These are phyloP conservation scores for Xyrichtys novacula DNA, from an alignment of 2,797 vertebrate genomes.

Conservation along the genomic window DNA sequence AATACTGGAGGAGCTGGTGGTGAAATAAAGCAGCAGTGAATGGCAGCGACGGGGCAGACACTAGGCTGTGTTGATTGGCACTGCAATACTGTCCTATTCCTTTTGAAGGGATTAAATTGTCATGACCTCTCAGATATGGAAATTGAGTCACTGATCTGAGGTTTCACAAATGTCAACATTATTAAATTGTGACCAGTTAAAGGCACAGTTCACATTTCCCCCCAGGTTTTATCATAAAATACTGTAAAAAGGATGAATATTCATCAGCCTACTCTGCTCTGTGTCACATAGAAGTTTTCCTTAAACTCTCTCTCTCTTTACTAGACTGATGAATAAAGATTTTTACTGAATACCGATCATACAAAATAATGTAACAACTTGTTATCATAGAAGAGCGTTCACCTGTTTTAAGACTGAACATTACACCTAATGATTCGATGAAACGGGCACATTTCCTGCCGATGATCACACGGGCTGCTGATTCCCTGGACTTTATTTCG, in stretches of 20 bases:
- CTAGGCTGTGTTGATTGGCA: constrained; percentile 70
- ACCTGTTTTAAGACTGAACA: neutral
- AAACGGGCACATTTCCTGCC: constrained; percentile 12
- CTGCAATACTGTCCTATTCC: constrained; percentile 74
- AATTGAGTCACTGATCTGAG: constrained; percentile 77
- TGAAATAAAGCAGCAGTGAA: constrained; percentile 49
- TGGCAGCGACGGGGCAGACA: constrained; percentile 42
- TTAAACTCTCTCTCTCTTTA: neutral
- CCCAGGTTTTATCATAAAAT: constrained; percentile 6
- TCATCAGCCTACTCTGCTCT: neutral
- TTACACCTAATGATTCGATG: constrained; percentile 3
- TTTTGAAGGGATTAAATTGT: constrained; percentile 85
- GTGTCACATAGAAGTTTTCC: neutral
- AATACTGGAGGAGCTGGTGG: constrained; percentile 10
- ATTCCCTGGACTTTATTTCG: constrained; percentile 41
- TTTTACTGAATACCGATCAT: neutral
- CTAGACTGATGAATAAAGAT: neutral
- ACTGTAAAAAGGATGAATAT: neutral
- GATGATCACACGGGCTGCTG: constrained; percentile 26
- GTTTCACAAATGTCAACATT: constrained; percentile 78
- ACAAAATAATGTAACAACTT: neutral
- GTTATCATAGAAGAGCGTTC: neutral
- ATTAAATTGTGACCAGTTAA: constrained; percentile 69
- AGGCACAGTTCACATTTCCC: constrained; percentile 37
- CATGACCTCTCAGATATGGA: constrained; percentile 83